Percentiles rank a stretch among this genome's conserved stretches.
These are phyloP conservation scores for Perodicticus potto DNA, from an alignment of 2,797 vertebrate species.

Conservation along the genomic window DNA sequence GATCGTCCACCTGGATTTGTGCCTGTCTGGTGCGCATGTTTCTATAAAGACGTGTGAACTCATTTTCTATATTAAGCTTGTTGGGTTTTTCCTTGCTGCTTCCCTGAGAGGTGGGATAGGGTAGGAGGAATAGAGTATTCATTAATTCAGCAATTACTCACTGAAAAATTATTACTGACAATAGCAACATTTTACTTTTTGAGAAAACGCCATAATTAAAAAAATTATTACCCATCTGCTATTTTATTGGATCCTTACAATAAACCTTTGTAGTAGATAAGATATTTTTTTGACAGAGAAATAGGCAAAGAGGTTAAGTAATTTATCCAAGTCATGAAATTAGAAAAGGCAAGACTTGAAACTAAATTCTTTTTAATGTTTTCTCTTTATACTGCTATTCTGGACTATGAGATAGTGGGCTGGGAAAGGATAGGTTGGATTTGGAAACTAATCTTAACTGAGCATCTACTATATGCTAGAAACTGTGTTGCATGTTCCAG, in stretches of 20 bases:
- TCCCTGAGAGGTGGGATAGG: neutral
- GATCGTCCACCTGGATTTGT: neutral
- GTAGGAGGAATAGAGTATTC: neutral
- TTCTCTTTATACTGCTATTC: neutral
- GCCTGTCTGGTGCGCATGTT: neutral
- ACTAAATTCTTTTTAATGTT: neutral
- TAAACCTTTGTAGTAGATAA: neutral
- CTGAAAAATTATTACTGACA: neutral
- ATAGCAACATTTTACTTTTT: neutral
- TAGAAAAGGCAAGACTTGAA: neutral
- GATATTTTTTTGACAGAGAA: neutral
- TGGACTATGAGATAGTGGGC: neutral
- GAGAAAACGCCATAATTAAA: neutral
- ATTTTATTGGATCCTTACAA: neutral
- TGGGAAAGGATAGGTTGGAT: neutral
- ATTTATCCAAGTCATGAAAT: neutral
- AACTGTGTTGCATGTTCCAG: neutral
- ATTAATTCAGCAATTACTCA: neutral
- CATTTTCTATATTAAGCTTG: neutral
- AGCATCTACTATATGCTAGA: neutral
- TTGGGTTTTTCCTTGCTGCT: neutral
- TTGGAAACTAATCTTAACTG: neutral
- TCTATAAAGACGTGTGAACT: neutral
- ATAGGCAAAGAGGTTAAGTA: neutral
- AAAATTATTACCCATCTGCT: neutral